Evolutionary conservation across 2,797 vertebrate genomes (phyloP).

Genomic region (Manis crassicaudata): DNA sequence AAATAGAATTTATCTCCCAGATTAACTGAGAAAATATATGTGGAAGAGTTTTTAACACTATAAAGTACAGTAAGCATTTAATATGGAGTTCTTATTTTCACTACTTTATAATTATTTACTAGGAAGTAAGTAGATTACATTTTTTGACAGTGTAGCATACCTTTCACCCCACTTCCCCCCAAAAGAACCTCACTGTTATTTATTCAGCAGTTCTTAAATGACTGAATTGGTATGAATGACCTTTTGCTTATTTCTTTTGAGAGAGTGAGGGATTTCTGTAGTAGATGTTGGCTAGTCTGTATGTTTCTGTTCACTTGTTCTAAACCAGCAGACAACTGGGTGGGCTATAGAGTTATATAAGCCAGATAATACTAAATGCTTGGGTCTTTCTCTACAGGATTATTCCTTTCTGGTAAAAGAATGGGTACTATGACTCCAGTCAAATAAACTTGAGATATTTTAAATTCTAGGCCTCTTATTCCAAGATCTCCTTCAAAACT

Average conservation of each 20-base stretch:
- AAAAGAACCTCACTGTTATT: conserved; percentile 7
- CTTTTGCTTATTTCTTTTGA: conserved; percentile 46
- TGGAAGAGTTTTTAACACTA: conserved; percentile 40
- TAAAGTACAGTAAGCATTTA: conserved; percentile 19
- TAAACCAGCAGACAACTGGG: not conserved
- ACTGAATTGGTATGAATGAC: not conserved
- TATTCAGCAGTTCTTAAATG: conserved; percentile 17
- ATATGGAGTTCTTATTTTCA: conserved; percentile 1
- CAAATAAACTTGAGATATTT: conserved; percentile 49
- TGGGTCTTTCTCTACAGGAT: not conserved
- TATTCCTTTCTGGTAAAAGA: conserved; percentile 39
- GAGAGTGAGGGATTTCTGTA: conserved; percentile 20
- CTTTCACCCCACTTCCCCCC: not conserved
- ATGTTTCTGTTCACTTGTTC: conserved; percentile 9
- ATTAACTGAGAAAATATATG: conserved; percentile 28
- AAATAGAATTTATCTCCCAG: conserved; percentile 20
- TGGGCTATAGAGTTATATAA: not conserved
- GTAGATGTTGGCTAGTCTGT: not conserved
- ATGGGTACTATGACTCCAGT: not conserved
- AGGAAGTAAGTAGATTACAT: not conserved
- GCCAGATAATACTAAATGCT: not conserved
- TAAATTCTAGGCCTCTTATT: conserved; percentile 39
- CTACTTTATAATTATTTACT: not conserved
- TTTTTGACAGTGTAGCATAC: not conserved
- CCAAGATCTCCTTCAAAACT: conserved; percentile 46